Percentiles rank a stretch among this genome's conserved stretches.
Conservation (phyloP, 2,888 invertebrate species). For the Periphyllus acericola region DNA sequence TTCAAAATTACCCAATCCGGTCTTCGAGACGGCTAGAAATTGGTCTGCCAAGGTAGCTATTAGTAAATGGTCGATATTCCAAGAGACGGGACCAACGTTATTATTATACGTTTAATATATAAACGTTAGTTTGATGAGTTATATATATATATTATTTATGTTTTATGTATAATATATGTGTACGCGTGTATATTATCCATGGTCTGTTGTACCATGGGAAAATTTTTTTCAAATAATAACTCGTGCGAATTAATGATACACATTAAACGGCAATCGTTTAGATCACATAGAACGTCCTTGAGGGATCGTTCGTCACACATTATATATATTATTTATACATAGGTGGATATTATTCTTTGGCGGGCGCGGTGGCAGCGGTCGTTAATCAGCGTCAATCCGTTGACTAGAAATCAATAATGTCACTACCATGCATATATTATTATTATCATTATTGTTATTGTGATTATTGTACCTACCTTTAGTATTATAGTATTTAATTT, state of each 20-base stretch:
- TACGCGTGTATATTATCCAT: no score
- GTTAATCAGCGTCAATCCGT: slow-evolving; percentile 29
- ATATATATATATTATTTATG: not conserved
- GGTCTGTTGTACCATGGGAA: slow-evolving; percentile 25
- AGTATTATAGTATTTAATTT: not conserved
- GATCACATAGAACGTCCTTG: slow-evolving; percentile 42
- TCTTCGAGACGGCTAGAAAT: slow-evolving; percentile 23
- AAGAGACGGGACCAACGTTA: not conserved
- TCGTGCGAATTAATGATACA: slow-evolving; percentile 31
- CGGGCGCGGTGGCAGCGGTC: not conserved
- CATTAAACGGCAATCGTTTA: slow-evolving; percentile 22
- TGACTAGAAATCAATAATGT: slow-evolving; percentile 34
- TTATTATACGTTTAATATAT: slow-evolving; percentile 29
- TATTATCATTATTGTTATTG: not conserved
- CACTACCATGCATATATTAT: not conserved
- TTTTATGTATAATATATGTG: not conserved
- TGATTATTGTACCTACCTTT: not conserved
- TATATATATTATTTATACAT: not conserved
- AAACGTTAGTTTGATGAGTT: slow-evolving; percentile 39
- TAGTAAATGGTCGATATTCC: slow-evolving; percentile 25
- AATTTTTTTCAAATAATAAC: slow-evolving; percentile 39
- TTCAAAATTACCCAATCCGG: slow-evolving; percentile 40
- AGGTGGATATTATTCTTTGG: not conserved
- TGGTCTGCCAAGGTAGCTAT: slow-evolving; percentile 40
- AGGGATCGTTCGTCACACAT: not conserved